A percentile compares a stretch with the other conserved stretches of the same genome.
Conservation (phyloP, 1,140 invertebrate species). For the Drosophila saltans region DNA sequence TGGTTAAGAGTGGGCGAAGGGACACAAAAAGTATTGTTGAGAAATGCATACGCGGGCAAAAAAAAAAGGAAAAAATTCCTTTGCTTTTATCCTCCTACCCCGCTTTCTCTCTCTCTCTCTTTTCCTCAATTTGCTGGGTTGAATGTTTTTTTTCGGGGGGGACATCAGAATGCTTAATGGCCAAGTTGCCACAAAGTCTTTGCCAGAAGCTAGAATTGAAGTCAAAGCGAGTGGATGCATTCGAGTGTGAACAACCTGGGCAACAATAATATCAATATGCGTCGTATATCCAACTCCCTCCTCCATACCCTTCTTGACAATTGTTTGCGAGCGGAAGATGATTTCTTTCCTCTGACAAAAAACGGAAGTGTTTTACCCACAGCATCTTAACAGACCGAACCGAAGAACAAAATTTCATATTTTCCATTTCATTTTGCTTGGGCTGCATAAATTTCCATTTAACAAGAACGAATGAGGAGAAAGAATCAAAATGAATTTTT, state of each 20-base stretch:
- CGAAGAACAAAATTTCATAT: slow-evolving; percentile 51
- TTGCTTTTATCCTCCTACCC: not conserved
- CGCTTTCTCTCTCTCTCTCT: not conserved
- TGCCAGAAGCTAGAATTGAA: slow-evolving; percentile 56
- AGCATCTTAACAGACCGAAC: slow-evolving; percentile 17
- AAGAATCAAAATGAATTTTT: slow-evolving; percentile 6
- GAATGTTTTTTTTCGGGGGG: not conserved
- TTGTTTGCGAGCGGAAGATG: slow-evolving; percentile 71
- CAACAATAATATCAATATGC: slow-evolving; percentile 79
- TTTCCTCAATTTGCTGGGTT: slow-evolving; percentile 15
- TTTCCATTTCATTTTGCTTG: slow-evolving; percentile 45
- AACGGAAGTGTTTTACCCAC: slow-evolving; percentile 61
- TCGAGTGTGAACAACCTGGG: slow-evolving; percentile 67
- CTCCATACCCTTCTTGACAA: slow-evolving; percentile 40
- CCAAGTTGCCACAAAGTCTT: slow-evolving; percentile 77
- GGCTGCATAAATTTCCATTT: slow-evolving; percentile 65
- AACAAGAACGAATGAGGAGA: slow-evolving; percentile 25
- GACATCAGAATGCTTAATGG: slow-evolving; percentile 67
- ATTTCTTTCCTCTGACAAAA: slow-evolving; percentile 60
- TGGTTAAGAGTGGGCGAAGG: not conserved
- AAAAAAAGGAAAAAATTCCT: slow-evolving; percentile 6
- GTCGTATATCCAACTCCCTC: slow-evolving; percentile 36
- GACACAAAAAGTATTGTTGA: slow-evolving; percentile 59
- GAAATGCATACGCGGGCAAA: slow-evolving; percentile 76
- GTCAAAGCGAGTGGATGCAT: slow-evolving; percentile 65